phyloP scores from a whole-genome alignment of 2,888 invertebrate genomes.

The Dolomedes plantarius region DNA sequence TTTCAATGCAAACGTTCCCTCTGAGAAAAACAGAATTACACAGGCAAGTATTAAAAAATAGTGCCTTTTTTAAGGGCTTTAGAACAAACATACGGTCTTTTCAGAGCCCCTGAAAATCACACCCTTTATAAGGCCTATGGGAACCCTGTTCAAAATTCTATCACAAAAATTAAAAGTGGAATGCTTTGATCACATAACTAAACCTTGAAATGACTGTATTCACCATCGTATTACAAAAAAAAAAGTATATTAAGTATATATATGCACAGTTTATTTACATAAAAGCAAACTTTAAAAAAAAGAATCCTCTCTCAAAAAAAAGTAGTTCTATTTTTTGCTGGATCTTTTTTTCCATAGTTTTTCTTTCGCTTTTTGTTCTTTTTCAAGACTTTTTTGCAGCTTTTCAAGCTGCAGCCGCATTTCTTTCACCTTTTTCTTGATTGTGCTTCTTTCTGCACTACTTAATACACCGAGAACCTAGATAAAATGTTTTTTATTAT shows the following conservation, averaged over 20 bases:
- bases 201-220: neutral
- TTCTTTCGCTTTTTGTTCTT: constrained; percentile 83
- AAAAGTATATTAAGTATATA: constrained; percentile 1
- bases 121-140: too few species aligned
- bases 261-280: neutral
- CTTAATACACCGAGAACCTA: constrained; percentile 79
- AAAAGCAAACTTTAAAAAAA: neutral
- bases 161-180: constrained; percentile 1
- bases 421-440: constrained; percentile 80
- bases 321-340: constrained; percentile 65
- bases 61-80: too few species aligned
- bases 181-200: constrained; percentile 5
- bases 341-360: constrained; percentile 65
- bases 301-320: neutral
- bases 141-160: neutral
- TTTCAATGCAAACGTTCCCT: too few species aligned
- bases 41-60: too few species aligned
- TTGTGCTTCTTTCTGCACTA: constrained; percentile 78
- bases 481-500: too few species aligned
- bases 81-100: too few species aligned
- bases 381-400: constrained; percentile 84
- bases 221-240: neutral
- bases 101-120: too few species aligned
- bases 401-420: constrained; percentile 78
- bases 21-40: too few species aligned